These are phyloP conservation scores for Tychaedon coryphoeus DNA, from an alignment of 2,113 vertebrate genomes.

Conservation along the genomic window DNA sequence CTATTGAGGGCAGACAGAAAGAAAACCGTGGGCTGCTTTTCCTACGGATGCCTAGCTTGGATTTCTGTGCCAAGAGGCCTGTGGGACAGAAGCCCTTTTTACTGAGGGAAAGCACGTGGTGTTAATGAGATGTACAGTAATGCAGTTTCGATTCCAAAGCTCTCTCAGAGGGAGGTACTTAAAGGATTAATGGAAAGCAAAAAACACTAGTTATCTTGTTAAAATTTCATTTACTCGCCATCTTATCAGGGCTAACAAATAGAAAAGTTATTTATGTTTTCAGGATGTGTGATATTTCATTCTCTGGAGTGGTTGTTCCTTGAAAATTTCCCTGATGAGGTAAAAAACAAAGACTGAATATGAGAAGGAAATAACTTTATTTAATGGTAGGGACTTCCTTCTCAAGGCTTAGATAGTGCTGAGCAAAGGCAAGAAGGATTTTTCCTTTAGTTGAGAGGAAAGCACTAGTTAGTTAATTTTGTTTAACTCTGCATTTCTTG, in stretches of 20 bases:
- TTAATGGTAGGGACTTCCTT: neutral
- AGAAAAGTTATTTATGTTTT: neutral
- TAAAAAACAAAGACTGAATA: neutral
- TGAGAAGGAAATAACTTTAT: neutral
- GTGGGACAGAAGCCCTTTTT: conserved; percentile 7
- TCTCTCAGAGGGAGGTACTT: neutral
- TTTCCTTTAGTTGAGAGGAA: neutral
- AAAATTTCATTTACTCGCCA: neutral
- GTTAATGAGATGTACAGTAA: conserved; percentile 28
- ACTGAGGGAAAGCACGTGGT: neutral
- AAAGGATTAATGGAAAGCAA: conserved; percentile 30
- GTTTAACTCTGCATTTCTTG: neutral
- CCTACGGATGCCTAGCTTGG: neutral
- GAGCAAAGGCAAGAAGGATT: neutral
- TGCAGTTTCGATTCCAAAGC: neutral
- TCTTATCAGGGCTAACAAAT: neutral
- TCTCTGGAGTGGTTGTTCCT: neutral
- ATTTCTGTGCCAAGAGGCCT: neutral
- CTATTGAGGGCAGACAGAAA: neutral
- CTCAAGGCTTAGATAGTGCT: neutral
- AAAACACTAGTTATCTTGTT: conserved; percentile 18
- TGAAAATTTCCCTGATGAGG: neutral
- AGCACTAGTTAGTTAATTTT: neutral
- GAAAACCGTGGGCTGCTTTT: neutral
- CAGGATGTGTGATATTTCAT: neutral